Evolutionary conservation across 2,888 invertebrate genomes (phyloP).

Genomic region (Troides helena): DNA sequence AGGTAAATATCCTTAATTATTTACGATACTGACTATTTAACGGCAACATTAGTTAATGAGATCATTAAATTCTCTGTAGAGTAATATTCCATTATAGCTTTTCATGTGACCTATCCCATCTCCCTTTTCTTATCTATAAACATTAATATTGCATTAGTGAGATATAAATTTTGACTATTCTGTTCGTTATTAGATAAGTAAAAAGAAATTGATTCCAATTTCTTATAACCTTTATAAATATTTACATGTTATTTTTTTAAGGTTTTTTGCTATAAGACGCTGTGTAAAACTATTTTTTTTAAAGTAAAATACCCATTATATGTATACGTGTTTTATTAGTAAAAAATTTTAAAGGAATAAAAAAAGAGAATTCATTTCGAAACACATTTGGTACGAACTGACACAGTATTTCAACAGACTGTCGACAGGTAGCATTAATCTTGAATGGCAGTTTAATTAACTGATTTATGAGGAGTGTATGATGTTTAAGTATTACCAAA

Average conservation of each 20-base stretch:
- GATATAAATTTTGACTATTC: no score
- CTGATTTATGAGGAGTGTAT: slow-evolving; percentile 1
- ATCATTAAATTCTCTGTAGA: no score
- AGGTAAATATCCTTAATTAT: no score
- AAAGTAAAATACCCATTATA: not conserved
- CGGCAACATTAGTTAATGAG: no score
- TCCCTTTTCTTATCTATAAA: no score
- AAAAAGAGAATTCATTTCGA: slow-evolving; percentile 20
- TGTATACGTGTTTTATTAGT: not conserved
- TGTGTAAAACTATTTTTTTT: not conserved
- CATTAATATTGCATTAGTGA: no score
- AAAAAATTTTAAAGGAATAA: slow-evolving; percentile 12
- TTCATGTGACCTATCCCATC: no score
- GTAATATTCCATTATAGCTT: no score
- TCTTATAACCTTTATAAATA: no score
- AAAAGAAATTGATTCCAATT: no score
- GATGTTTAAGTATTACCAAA: slow-evolving; percentile 11
- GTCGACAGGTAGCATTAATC: slow-evolving; percentile 19
- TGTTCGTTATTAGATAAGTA: no score
- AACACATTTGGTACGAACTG: slow-evolving; percentile 9
- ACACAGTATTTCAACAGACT: slow-evolving; percentile 15
- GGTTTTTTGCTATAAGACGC: not conserved
- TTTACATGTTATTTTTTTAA: not conserved
- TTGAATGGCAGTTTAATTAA: slow-evolving; percentile 27
- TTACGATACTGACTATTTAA: no score